Base-by-base conservation (phyloP, 1,140 invertebrate genomes). In the Polypedilum pembai region DNA sequence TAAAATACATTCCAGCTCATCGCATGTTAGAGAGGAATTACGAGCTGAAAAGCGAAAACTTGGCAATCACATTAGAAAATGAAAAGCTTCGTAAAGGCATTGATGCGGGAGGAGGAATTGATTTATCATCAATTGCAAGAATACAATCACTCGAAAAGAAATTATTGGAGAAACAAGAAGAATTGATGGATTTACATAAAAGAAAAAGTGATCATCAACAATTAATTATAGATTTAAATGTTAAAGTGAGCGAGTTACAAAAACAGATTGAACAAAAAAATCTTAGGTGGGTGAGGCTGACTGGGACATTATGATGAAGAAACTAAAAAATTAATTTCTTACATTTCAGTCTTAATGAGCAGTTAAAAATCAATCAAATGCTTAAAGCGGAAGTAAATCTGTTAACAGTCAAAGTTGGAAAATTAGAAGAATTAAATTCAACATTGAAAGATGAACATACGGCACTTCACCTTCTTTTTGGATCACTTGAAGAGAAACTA, bases 371-470 rank as follows among this genome's bases (percentile, higher is more conserved):
- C 76, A 92, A 89, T 81, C 83, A 83, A 75, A 87, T 84, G 74
- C 82, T 93, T 75, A 83, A 87, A 76, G 85, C 87, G 76, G 88
- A 93, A 83, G 88, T 91, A 78, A 82, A 86, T 80, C 85, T 88
- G 83, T 78, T 83, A 56, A 82, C 82, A 75, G 80, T 83, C 56
- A 87, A 85, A 75, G 87, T 88, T 79, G 85, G 87, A 76, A 91
- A 96, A 81, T 81, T 95, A 17, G 89, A 94, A 82, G 87, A 88
- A 75, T 84, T 94, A 4, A 95, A 94, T 84, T 90, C 96, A 86
- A 89, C 94, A 76, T 81, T 98, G 63, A 88, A 92, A 80, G 96
- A 99, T 85, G 96, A 99, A 84, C 93, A 98, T 82, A 92, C 95
- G 82, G 95, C 96, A 3, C 83, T 97, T 74, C 94, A 97, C 80